These are phyloP conservation scores for Neostethus bicornis DNA, from an alignment of 2,797 vertebrate genomes.

Conservation along the genomic window DNA sequence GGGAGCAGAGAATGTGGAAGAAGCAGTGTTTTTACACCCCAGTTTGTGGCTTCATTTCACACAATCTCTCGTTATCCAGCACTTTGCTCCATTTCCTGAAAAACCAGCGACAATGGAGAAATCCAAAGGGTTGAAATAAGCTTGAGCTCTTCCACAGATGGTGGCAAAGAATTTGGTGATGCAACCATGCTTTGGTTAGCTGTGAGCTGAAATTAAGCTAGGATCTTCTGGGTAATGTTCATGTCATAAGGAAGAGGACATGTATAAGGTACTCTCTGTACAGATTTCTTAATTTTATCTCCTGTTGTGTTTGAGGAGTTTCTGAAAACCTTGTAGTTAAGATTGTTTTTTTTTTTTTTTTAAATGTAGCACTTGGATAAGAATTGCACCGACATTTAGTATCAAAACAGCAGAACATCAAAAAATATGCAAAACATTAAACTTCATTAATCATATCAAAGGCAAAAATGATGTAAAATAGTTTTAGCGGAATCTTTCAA, in stretches of 20 bases:
- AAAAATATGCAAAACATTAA: background rate
- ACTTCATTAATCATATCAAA: background rate
- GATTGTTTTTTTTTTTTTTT: too few species aligned
- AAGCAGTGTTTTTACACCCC: constrained; percentile 31
- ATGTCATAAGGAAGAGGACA: constrained; percentile 45
- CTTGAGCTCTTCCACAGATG: constrained; percentile 58
- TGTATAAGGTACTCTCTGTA: constrained; percentile 70
- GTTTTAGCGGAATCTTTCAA: constrained; percentile 19
- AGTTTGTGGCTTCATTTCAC: constrained; percentile 44
- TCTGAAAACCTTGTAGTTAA: constrained; percentile 54
- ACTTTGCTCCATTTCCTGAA: constrained; percentile 58
- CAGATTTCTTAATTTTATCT: constrained; percentile 35
- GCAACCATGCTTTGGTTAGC: constrained; percentile 45
- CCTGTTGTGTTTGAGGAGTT: constrained; percentile 30
- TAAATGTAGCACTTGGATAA: constrained; percentile 80
- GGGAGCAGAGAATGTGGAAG: constrained; percentile 31
- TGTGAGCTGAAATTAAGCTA: constrained; percentile 72
- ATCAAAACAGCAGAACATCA: constrained; percentile 14
- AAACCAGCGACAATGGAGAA: constrained; percentile 41
- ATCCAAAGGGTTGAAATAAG: constrained; percentile 35
- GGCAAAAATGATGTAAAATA: constrained; percentile 7
- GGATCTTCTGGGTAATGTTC: constrained; percentile 56
- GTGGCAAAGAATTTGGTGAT: constrained; percentile 44
- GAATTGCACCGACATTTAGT: constrained; percentile 46
- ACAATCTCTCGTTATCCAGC: constrained; percentile 47